Base-by-base conservation (phyloP, 2,797 vertebrate species). In the Notolabrus celidotus region DNA sequence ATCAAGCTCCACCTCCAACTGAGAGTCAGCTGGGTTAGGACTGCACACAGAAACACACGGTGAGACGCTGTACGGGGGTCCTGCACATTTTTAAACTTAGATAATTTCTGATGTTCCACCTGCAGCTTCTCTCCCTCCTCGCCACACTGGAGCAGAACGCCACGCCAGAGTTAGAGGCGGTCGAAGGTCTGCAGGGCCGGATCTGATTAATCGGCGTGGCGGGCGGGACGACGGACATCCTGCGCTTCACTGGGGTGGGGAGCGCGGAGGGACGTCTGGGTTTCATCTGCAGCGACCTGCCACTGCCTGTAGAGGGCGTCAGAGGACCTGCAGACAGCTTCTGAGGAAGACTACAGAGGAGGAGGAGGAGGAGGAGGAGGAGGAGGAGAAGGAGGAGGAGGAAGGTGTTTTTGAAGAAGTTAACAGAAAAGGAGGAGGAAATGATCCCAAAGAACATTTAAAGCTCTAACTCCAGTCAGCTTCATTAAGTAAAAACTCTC, bases 241-340 rank as follows among this genome's bases (percentile, higher is more conserved):
- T 88, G 20, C 88, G 87, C 20, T 76, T 79, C 5, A 94, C 46
- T 0, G 97, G 95, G 0, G 96, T 97, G 9, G 97, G 97, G 7
- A 97, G 67, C 11, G 87, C 90, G 0, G 96, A 96, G 0, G 81
- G 71, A 2, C 82, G 90, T 0, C 79, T 90, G 1, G 71, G 5
- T 10, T 87, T 94, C 20, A 90, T 81, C 71, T 94, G 95, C 70
- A 83, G 20, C 0, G 79, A 47, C 56, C 67, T 64, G 17, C 62
- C 20, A 39, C 50, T 71, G 12, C 67, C 53, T 51, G 83, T 54
- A 50, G 89, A 86, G 25, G 92, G 91, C 0, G 87, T 93, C 34
- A 84, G 79, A 7, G 74, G 42, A 17, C 4, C 14, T 39, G 42
- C 2, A 36, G 71, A 10, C 33, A 63, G 41, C 69, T 80, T 91